Percentiles rank a stretch among this genome's conserved stretches.
Conservation (phyloP, 2,797 vertebrate genomes). For the Bovichtus diacanthus region DNA sequence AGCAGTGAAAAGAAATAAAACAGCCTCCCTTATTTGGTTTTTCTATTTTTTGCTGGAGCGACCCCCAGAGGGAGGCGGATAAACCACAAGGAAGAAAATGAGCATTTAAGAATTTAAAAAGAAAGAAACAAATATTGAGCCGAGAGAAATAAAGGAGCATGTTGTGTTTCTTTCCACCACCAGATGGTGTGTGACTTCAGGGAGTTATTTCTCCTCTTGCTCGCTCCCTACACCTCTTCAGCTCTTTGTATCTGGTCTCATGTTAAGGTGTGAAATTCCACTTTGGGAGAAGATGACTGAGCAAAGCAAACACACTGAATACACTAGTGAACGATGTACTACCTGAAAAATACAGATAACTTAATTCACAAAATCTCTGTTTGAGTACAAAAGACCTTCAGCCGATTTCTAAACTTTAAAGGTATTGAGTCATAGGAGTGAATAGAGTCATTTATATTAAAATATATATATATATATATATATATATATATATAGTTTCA, state of each 20-base stretch:
- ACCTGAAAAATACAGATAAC: background rate
- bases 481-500: too few species aligned
- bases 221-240: background rate
- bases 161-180: background rate
- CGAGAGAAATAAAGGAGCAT: background rate
- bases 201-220: rapidly evolving
- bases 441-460: too few species aligned
- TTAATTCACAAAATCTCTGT: background rate
- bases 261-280: slow-evolving; percentile 47
- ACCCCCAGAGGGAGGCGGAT: slow-evolving; percentile 57
- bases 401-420: background rate
- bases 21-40: background rate
- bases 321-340: background rate
- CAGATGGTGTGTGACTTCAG: slow-evolving; percentile 10
- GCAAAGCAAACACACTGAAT: background rate
- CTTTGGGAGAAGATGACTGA: slow-evolving; percentile 30
- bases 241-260: slow-evolving; percentile 20
- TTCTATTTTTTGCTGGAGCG: slow-evolving; percentile 37
- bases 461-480: too few species aligned
- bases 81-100: slow-evolving; percentile 36
- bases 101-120: background rate
- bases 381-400: background rate
- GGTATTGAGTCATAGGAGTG: too few species aligned
- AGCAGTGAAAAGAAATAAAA: slow-evolving; percentile 11
- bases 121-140: background rate